Base-by-base conservation (phyloP, 2,113 vertebrate genomes). In the Phrynosoma blainvillii region DNA sequence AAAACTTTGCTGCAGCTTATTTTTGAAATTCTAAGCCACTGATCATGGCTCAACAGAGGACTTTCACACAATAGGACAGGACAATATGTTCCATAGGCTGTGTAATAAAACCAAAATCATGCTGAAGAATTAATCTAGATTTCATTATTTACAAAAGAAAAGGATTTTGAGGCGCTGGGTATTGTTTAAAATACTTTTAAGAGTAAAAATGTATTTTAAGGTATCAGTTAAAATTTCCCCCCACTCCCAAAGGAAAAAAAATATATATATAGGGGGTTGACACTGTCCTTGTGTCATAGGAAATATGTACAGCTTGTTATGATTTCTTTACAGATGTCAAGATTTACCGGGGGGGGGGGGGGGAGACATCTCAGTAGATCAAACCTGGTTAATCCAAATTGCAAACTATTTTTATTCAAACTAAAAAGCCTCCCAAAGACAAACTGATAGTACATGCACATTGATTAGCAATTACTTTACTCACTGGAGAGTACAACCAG, bases 391-490 rank as follows among this genome's bases (percentile, higher is more conserved):
- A 97, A 96, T 95, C 94, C 96, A 96, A 96, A 96, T 96, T 96
- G 94, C 96, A 97, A 97, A 97, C 95, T 97, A 96, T 96, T 96
- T 97, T 97, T 97, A 97, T 97, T 97, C 94, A 95, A 96, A 96
- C 96, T 96, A 97, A 97, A 97, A 97, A 97, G 95, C 95, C 95
- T 96, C 93, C 93, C 89, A 94, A 96, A 96, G 96, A 97, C 96
- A 97, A 97, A 96, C 87, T 96, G 95, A 96, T 95, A 94, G 95
- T 96, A 97, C 95, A 97, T 96, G 96, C 96, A 97, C 86, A 84
- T 96, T 93, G 93, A 95, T 96, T 96, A 95, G 92, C 96, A 94
- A 95, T 91, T 95, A 96, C 93, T 95, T 95, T 93, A 96, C 95
- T 93, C 90, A 94, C 92, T 93, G 92, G 94, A 93, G 89, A 89